Percentiles rank a stretch among this genome's conserved stretches.
These are phyloP conservation scores for Darevskia mixta DNA, from an alignment of 2,797 vertebrate genomes.

Conservation along the genomic window DNA sequence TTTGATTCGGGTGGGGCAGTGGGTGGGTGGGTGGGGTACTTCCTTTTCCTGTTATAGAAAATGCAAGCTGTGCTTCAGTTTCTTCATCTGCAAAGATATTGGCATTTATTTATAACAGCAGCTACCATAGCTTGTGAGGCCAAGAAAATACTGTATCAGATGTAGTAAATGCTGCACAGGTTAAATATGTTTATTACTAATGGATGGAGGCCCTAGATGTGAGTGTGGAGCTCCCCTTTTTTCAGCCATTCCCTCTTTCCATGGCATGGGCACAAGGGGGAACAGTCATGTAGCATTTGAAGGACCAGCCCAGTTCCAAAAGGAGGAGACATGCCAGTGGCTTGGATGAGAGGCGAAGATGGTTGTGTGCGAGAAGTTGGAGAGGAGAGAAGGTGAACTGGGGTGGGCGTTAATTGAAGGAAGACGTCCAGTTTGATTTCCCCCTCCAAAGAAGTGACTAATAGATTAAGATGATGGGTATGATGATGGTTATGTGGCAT, in stretches of 20 bases:
- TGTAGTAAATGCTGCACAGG: slow-evolving; percentile 15
- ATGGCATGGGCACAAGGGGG: neutral
- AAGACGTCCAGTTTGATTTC: no score
- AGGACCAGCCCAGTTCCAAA: no score
- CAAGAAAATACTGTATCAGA: slow-evolving; percentile 29
- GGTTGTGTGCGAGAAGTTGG: no score
- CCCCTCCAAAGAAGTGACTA: no score
- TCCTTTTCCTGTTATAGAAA: neutral
- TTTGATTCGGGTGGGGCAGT: no score
- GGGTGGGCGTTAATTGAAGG: no score
- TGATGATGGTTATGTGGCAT: neutral
- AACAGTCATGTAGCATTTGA: neutral
- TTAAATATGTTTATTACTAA: slow-evolving; percentile 37
- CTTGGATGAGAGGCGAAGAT: no score
- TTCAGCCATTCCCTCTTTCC: slow-evolving; percentile 30
- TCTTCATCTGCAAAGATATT: slow-evolving; percentile 7
- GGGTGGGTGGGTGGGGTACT: no score
- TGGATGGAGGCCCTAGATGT: slow-evolving; percentile 7
- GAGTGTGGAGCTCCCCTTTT: neutral
- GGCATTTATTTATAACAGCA: slow-evolving; percentile 19
- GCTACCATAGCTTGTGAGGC: neutral
- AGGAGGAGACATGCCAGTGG: no score
- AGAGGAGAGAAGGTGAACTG: no score
- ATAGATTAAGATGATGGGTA: no score
- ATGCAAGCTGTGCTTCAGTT: neutral